Percentiles rank a stretch among this genome's conserved stretches.
Conservation (phyloP, 2,797 vertebrate genomes). For the Crossoptilon crossoptilon region DNA sequence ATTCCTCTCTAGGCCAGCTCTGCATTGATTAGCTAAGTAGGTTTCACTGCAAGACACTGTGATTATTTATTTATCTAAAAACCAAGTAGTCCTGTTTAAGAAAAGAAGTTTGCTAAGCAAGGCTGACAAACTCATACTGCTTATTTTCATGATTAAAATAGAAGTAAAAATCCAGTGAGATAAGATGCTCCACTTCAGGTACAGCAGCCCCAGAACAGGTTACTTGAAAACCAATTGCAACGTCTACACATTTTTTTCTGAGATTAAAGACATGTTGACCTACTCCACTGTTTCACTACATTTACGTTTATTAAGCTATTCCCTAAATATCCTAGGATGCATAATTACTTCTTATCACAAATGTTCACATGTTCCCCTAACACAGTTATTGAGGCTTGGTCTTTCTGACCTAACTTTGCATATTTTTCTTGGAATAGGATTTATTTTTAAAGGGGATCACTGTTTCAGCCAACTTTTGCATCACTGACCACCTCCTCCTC, state of each 20-base stretch:
- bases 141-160: not conserved
- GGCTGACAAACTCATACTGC: not conserved
- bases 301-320: slow-evolving; percentile 5
- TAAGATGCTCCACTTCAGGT: not conserved
- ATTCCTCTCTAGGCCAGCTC: not conserved
- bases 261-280: not conserved
- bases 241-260: not conserved
- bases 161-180: not conserved
- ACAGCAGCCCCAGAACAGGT: not conserved
- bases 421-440: slow-evolving; percentile 62
- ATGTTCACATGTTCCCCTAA: not conserved
- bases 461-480: slow-evolving; percentile 68
- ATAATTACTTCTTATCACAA: slow-evolving; percentile 31
- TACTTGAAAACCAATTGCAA: not conserved
- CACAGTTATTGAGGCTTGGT: slow-evolving; percentile 19
- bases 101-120: not conserved
- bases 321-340: not conserved
- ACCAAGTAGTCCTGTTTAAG: not conserved
- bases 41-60: not conserved
- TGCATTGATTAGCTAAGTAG: not conserved
- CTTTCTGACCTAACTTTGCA: slow-evolving; percentile 39
- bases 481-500: slow-evolving; percentile 52
- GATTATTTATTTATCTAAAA: not conserved
- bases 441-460: slow-evolving; percentile 52
- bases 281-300: not conserved